Percentiles rank a stretch among this genome's conserved stretches.
Conservation (phyloP, 2,888 invertebrate genomes). For the Hypercompe scribonia region DNA sequence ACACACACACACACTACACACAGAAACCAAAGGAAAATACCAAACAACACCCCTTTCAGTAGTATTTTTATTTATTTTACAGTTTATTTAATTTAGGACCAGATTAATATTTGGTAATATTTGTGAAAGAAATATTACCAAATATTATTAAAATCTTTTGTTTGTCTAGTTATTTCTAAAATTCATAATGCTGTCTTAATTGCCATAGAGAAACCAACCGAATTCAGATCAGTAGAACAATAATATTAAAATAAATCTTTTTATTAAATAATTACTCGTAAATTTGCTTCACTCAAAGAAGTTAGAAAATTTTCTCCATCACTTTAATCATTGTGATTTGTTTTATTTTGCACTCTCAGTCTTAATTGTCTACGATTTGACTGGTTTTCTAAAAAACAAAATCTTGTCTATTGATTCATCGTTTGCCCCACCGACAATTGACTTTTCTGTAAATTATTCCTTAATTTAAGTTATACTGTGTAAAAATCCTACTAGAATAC, state of each 20-base stretch:
- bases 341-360: background rate
- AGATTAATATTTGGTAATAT: too few relatives aligned
- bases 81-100: too few relatives aligned
- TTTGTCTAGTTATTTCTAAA: background rate
- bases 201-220: background rate
- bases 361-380: slow-evolving; percentile 32
- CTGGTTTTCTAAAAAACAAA: slow-evolving; percentile 53
- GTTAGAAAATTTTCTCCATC: background rate
- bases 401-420: slow-evolving; percentile 83
- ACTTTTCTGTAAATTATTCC: slow-evolving; percentile 64
- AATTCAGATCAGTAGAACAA: background rate
- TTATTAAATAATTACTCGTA: background rate
- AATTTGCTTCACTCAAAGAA: background rate
- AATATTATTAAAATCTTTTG: background rate
- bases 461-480: slow-evolving; percentile 62
- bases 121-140: too few relatives aligned
- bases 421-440: slow-evolving; percentile 80
- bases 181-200: background rate
- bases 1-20: too few relatives aligned
- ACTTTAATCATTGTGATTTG: background rate
- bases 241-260: background rate
- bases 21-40: too few relatives aligned
- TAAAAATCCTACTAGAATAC: slow-evolving; percentile 57
- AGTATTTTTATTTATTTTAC: too few relatives aligned
- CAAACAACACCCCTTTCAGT: too few relatives aligned